These are phyloP conservation scores for Lepidurus couesii DNA, from an alignment of 1,140 invertebrate species.

Conservation along the genomic window DNA sequence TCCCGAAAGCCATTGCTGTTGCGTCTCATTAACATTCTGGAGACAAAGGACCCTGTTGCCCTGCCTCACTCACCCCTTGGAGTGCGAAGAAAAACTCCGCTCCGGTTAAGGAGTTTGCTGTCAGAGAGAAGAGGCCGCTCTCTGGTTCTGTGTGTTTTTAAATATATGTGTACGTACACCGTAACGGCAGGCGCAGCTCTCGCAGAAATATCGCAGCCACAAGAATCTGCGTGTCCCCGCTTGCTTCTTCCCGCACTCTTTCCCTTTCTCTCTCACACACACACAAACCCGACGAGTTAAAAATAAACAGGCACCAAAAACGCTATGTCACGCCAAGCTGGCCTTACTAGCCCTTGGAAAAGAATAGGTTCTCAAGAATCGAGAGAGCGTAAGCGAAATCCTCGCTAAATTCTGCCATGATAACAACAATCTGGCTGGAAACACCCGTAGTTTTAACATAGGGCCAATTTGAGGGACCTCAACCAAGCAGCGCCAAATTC, in stretches of 20 bases:
- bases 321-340: slow-evolving; percentile 11
- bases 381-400: background rate
- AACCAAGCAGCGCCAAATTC: background rate
- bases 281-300: background rate
- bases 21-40: slow-evolving; percentile 19
- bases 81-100: background rate
- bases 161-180: background rate
- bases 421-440: background rate
- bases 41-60: slow-evolving; percentile 18
- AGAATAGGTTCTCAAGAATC: background rate
- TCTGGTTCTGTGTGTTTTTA: background rate
- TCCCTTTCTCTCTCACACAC: background rate
- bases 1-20: slow-evolving; percentile 1
- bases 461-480: background rate
- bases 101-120: background rate
- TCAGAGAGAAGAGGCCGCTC: background rate
- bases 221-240: background rate
- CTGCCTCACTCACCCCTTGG: slow-evolving; percentile 15
- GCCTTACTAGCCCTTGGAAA: background rate
- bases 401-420: background rate
- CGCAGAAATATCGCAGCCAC: slow-evolving; percentile 2
- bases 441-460: background rate
- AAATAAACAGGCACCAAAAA: slow-evolving; percentile 9
- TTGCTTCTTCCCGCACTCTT: too few relatives aligned
- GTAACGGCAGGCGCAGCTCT: background rate